Evolutionary conservation across 92 coral and sea anemone genomes (phyloP).

Genomic region (Anthopleura xanthogrammica): DNA sequence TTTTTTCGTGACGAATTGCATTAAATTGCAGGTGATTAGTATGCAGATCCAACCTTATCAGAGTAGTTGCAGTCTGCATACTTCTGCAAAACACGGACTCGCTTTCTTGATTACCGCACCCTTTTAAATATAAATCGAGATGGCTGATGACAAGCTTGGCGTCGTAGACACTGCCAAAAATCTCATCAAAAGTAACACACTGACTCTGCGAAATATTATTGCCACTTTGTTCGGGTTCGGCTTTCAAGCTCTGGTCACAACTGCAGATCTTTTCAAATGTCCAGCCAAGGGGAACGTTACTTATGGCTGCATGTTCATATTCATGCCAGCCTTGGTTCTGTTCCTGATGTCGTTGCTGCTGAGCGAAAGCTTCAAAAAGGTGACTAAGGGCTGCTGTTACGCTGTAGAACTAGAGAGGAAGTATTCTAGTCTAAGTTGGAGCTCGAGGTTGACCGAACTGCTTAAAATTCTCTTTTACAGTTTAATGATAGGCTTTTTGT

Average conservation of each 20-base stretch:
- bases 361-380: slow-evolving; percentile 58
- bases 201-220: slow-evolving; percentile 33
- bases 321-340: slow-evolving; percentile 58
- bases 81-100: too few relatives aligned
- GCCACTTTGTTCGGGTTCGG: slow-evolving; percentile 26
- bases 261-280: slow-evolving; percentile 38
- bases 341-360: slow-evolving; percentile 56
- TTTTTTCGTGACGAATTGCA: too few relatives aligned
- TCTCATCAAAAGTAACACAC: not conserved
- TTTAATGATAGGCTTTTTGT: slow-evolving; percentile 52
- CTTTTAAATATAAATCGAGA: not conserved
- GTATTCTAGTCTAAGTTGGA: too few relatives aligned
- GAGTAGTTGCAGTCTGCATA: too few relatives aligned
- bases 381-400: slow-evolving; percentile 67
- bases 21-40: too few relatives aligned
- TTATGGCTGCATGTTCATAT: slow-evolving; percentile 63
- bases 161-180: not conserved
- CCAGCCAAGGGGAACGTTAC: slow-evolving; percentile 47
- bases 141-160: not conserved
- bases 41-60: too few relatives aligned
- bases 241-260: slow-evolving; percentile 37
- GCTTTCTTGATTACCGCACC: too few relatives aligned
- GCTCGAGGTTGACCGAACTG: too few relatives aligned
- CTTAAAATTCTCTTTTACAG: slow-evolving; percentile 39
- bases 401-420: too few relatives aligned